phyloP scores from a whole-genome alignment of 2,888 invertebrate species.

The Platycheirus rosarum region DNA sequence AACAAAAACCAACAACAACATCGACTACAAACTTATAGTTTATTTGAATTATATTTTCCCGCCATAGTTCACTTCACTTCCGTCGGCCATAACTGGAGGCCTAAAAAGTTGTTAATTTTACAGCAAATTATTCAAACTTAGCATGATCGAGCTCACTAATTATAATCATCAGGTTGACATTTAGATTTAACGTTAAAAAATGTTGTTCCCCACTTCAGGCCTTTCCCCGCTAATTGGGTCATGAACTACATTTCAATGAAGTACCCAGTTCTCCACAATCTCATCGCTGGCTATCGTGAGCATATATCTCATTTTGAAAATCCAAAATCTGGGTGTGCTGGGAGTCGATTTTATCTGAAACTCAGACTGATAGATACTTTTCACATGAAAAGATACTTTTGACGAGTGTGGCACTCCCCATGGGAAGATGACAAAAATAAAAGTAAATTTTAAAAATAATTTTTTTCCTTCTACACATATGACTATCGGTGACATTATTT shows the following conservation, averaged over 20 bases:
- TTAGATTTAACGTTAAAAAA: background rate
- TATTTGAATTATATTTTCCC: constrained; percentile 8
- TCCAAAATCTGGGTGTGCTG: constrained; percentile 12
- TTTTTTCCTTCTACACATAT: background rate
- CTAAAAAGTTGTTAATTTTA: constrained; percentile 10
- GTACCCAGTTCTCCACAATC: constrained; percentile 1
- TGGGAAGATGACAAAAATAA: constrained; percentile 3
- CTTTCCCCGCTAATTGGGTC: background rate
- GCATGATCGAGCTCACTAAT: background rate
- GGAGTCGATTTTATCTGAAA: constrained; percentile 7
- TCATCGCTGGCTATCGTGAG: constrained; percentile 3
- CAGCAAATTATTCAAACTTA: background rate
- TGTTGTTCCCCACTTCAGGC: no score
- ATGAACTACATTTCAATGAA: background rate
- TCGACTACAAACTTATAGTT: background rate
- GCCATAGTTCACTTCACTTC: constrained; percentile 15
- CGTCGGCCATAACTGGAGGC: background rate
- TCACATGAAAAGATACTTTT: constrained; percentile 20
- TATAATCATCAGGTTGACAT: constrained; percentile 16
- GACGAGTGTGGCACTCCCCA: constrained; percentile 19
- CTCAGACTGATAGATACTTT: constrained; percentile 10
- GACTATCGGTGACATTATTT: constrained; percentile 18
- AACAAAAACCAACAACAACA: background rate
- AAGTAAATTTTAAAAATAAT: constrained; percentile 23
- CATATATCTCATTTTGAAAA: constrained; percentile 19